Percentiles rank a stretch among this genome's conserved stretches.
Conservation (phyloP, 2,888 invertebrate genomes). For the Aporophyla nigra region DNA sequence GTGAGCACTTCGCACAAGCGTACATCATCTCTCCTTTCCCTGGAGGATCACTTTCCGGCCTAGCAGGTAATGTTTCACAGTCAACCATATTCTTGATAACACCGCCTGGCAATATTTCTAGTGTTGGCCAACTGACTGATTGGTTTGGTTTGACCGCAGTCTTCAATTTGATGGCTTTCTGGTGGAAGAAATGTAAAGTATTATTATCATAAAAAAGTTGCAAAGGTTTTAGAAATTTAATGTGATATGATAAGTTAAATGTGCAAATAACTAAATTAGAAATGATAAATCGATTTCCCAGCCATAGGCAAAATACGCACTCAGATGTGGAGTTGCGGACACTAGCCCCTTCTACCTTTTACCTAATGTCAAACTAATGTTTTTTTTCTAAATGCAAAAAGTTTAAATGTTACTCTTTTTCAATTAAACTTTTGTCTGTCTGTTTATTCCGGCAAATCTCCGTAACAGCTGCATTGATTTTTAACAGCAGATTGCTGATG, state of each 20-base stretch:
- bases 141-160: conserved; percentile 56
- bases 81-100: conserved; percentile 83
- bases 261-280: background rate
- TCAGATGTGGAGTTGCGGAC: no score
- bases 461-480: no score
- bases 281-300: no score
- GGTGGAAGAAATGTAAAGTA: background rate
- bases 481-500: no score
- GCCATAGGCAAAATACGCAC: no score
- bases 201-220: background rate
- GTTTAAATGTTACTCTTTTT: no score
- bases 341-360: no score
- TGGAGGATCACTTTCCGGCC: conserved; percentile 35
- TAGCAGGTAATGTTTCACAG: conserved; percentile 58
- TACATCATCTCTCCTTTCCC: conserved; percentile 79
- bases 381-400: no score
- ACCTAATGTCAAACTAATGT: no score
- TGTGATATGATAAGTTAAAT: background rate
- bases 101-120: conserved; percentile 86
- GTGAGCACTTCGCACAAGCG: conserved; percentile 85
- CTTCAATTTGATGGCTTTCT: conserved; percentile 54
- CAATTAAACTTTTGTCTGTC: no score
- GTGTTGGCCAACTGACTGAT: conserved; percentile 84
- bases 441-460: no score
- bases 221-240: background rate